Evolutionary conservation across 2,797 vertebrate genomes (phyloP), one percentile per base, ranked within the genome.

Genomic region (Clarias fuscus): DNA sequence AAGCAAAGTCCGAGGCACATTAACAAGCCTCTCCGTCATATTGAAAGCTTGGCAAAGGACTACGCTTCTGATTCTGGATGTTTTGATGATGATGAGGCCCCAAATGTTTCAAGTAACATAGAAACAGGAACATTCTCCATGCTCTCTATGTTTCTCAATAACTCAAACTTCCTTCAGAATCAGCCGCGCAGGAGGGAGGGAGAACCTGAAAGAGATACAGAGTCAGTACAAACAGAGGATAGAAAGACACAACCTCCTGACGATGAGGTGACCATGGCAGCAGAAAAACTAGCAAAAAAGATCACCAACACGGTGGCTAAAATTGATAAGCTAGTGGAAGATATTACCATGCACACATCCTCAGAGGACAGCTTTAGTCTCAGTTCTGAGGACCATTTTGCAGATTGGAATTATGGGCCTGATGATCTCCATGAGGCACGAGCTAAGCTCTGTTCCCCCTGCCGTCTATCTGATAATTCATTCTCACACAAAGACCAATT

Each of bases 341-440:
- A 99, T 92, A 98, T 99, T 90, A 97, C 97, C 88, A 96, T 99
- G 95, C 97, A 99, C 86, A 99, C 98, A 0, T 99, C 98, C 1
- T 99, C 98, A 0, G 98, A 99, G 0, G 98, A 99, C 92, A 99
- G 98, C 91, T 97, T 99, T 90, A 99, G 98, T 91, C 96, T 99
- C 30, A 99, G 97, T 92, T 99, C 98, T 0, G 98, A 99, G 90
- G 98, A 99, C 82, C 98, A 97, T 67, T 95, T 98, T 88, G 95
- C 97, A 43, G 98, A 99, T 87, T 99, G 96, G 92, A 97, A 96
- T 0, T 97, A 95, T 4, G 96, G 96, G 53, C 89, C 95, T 20
- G 95, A 97, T 88, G 97, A 97, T 81, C 92, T 93, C 2, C 96
- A 96, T 0, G 97, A 99, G 92, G 96, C 95, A 0, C 94, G 96